Percentiles rank a stretch among this genome's conserved stretches.
These are phyloP conservation scores for Aleadryas rufinucha DNA, from an alignment of 2,113 vertebrate genomes.

Conservation along the genomic window DNA sequence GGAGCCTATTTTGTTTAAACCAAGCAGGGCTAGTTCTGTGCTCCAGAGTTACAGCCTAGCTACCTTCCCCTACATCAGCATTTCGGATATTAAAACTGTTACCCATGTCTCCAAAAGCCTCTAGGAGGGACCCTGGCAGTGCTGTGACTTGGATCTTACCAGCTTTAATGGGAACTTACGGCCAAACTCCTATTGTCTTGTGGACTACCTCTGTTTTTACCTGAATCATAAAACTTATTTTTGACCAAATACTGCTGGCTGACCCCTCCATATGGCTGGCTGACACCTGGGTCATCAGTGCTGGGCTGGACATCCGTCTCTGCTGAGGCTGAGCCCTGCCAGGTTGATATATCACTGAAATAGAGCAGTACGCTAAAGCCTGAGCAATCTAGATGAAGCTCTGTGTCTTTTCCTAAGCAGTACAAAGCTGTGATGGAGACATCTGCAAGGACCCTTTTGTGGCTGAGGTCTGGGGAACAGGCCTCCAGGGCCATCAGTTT, in stretches of 20 bases:
- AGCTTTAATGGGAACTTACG: neutral
- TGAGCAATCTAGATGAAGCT: neutral
- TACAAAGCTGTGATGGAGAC: neutral
- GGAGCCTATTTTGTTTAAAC: slow-evolving; percentile 39
- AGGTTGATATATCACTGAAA: neutral
- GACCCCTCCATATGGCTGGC: neutral
- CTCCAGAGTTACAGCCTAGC: slow-evolving; percentile 2
- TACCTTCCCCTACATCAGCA: neutral
- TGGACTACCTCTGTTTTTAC: neutral
- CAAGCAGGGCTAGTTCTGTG: neutral
- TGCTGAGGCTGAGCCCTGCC: neutral
- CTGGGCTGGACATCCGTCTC: neutral
- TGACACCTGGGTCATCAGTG: neutral
- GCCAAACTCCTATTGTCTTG: neutral
- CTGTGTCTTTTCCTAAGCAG: neutral
- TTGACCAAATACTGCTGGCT: neutral
- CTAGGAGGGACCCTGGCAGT: neutral
- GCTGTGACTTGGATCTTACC: neutral
- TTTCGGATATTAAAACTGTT: neutral
- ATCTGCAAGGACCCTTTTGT: neutral
- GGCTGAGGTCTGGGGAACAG: neutral
- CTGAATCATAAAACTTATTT: neutral
- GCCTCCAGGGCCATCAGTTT: neutral
- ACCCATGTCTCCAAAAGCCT: neutral
- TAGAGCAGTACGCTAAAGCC: neutral